Base-by-base conservation (phyloP, 1,140 invertebrate species). In the Scaptomyza pallida region DNA sequence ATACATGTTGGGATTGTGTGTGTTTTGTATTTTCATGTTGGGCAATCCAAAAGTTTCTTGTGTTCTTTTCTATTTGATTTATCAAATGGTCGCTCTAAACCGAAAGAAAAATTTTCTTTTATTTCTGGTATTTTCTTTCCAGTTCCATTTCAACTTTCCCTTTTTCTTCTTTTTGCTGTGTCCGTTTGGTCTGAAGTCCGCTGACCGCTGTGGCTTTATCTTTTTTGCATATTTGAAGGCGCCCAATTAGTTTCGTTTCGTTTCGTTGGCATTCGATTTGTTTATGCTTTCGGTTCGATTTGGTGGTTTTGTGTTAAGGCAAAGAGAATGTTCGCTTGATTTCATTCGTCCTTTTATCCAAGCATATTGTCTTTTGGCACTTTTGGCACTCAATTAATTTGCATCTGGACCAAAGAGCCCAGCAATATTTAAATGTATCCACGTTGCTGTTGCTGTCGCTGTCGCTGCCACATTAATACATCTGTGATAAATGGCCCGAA, bases 171-270 rank as follows among this genome's bases (percentile, higher is more conserved):
- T 70, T 51, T 13, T 52, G 13, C 12, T 40, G 16, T 30, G 48
- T 17, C 48, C 30, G 23, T 59, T 55, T 56, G 30, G 30, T n/a
- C n/a, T n/a, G n/a, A n/a, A n/a, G n/a, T 51, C 55, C 71, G 71
- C 61, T 81, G 82, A 78, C 82, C 82, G 54, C 71, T 62, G 60
- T 55, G 70, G 62, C 68, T 88, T 82, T 82, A 88, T 88, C 82
- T 37, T 30, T 35, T 78, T 88, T 88, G 78, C 83, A 88, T 88
- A 76, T 70, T 88, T 78, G 23, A 51, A 60, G 75, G 72, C 63
- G 72, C 72, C 83, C 82, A 82, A 88, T 88, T 88, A 88, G 78
- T 82, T 82, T 88, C 74, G 78, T 82, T 82, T 88, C 74, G 78
- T 82, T 69, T 86, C 65, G 81, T 75, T 81, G 76, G 64, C 61